These are phyloP conservation scores for Drosophila sturtevanti DNA, from an alignment of 1,140 invertebrate species.

Conservation along the genomic window DNA sequence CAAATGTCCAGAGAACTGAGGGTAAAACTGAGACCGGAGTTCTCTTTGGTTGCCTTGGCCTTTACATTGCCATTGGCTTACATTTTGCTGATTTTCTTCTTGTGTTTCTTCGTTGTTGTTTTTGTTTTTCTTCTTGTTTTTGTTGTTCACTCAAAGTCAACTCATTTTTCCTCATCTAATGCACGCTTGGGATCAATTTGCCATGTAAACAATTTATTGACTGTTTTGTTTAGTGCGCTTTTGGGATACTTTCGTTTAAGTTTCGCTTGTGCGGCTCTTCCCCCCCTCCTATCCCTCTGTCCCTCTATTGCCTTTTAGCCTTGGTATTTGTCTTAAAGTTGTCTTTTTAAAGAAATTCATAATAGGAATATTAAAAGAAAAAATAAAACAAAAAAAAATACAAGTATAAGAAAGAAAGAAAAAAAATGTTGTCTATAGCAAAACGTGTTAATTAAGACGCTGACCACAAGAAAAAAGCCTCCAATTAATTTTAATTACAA, in stretches of 20 bases:
- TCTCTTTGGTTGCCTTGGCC: conserved; percentile 9
- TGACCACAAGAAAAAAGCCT: conserved; percentile 61
- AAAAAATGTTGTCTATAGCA: neutral
- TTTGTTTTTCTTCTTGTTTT: conserved; percentile 23
- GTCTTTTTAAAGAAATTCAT: conserved; percentile 54
- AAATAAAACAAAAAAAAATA: conserved; percentile 30
- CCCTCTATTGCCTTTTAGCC: neutral
- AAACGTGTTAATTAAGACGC: conserved; percentile 64
- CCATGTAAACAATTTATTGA: conserved; percentile 81
- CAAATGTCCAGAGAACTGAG: conserved; percentile 32
- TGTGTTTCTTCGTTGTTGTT: neutral
- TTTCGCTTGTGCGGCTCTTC: conserved; percentile 46
- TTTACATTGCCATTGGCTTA: conserved; percentile 1
- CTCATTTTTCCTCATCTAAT: conserved; percentile 82
- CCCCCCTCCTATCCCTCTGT: no score
- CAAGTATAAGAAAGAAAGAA: conserved; percentile 27
- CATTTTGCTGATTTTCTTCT: conserved; percentile 6
- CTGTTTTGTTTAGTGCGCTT: conserved; percentile 78
- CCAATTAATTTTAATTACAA: conserved; percentile 81
- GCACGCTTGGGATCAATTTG: conserved; percentile 80
- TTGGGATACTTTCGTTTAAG: conserved; percentile 66
- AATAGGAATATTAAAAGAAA: conserved; percentile 7
- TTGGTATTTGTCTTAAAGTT: conserved; percentile 24
- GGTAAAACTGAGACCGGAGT: neutral
- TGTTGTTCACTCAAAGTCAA: conserved; percentile 70